These are phyloP conservation scores for Urosaurus nigricauda DNA, from an alignment of 2,797 vertebrate species.

Conservation along the genomic window DNA sequence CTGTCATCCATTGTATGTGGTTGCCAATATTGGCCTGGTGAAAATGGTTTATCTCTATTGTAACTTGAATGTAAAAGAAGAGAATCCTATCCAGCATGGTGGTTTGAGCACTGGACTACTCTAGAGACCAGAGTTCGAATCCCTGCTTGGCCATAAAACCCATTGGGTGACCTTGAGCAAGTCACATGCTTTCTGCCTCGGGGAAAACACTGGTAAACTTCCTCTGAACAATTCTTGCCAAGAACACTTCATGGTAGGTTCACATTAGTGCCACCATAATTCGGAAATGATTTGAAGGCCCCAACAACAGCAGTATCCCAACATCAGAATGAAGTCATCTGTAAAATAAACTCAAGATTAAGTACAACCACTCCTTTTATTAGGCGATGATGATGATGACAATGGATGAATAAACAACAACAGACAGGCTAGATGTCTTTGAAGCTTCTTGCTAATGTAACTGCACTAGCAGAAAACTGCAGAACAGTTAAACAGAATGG, in stretches of 20 bases:
- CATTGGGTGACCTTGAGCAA: no score
- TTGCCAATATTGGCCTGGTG: not conserved
- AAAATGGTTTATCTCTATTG: not conserved
- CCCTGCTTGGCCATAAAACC: no score
- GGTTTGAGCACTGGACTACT: no score
- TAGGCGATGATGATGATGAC: no score
- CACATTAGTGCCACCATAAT: no score
- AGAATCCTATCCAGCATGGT: not conserved
- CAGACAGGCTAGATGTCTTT: constrained; percentile 39
- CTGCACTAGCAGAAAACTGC: not conserved
- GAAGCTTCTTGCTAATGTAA: constrained; percentile 15
- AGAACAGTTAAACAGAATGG: constrained; percentile 9
- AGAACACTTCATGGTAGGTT: no score
- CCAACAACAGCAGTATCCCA: not conserved
- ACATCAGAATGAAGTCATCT: constrained; percentile 27
- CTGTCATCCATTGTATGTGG: not conserved
- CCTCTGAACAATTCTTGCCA: no score
- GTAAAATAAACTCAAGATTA: constrained; percentile 40
- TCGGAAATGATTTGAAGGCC: no score
- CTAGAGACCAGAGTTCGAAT: no score
- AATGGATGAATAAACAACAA: not conserved
- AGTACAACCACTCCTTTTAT: constrained; percentile 10
- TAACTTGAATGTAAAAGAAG: not conserved
- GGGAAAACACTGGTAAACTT: no score
- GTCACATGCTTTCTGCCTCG: no score